Evolutionary conservation across 2,888 invertebrate species (phyloP), one percentile per base, ranked within the genome.

Genomic region (Lycophotia porphyrea): DNA sequence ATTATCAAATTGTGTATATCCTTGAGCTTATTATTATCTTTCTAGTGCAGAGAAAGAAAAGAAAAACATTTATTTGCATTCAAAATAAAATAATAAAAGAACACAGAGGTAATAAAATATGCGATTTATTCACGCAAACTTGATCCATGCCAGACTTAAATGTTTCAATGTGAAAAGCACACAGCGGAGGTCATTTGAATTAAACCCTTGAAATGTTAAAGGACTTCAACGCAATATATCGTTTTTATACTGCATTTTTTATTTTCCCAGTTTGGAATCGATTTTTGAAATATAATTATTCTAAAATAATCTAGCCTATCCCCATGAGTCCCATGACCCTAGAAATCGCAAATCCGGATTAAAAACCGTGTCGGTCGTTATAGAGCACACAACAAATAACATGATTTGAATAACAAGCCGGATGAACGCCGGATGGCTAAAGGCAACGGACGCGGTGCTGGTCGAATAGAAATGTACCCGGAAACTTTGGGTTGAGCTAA

Each of bases 321-420:
- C 27, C 18, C 18, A 36, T 18, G 13, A 36, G 9, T 8, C 27
- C 18, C 18, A 36, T 18, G 13, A 1, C 36, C 27, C 11, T 44
- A 24, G 42, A 31, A 44, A 64, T n/a, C 2, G 24, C 15, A 76
- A 76, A 65, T 52, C 49, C 31, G 9, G 21, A 36, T 61, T 31
- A 34, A n/a, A 61, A 61, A 66, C 42, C 42, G 64, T 65, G 70
- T 78, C 55, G 39, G 5, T 49, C 27, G 13, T 52, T 44, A 52
- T 18, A 42, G n/a, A 27, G 64, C 27, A 24, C 24, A 64, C 27
- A 68, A 79, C 52, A 69, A 61, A 69, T 67, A 74, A 63, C 79
- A 67, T n/a, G 47, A 74, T 79, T 74, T 79, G 74, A 71, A 80
- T 80, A 79, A 60, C 71, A 80, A 74, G 58, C 74, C 67, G 58